Base-by-base conservation (phyloP, 2,797 vertebrate species). In the Pterois miles region DNA sequence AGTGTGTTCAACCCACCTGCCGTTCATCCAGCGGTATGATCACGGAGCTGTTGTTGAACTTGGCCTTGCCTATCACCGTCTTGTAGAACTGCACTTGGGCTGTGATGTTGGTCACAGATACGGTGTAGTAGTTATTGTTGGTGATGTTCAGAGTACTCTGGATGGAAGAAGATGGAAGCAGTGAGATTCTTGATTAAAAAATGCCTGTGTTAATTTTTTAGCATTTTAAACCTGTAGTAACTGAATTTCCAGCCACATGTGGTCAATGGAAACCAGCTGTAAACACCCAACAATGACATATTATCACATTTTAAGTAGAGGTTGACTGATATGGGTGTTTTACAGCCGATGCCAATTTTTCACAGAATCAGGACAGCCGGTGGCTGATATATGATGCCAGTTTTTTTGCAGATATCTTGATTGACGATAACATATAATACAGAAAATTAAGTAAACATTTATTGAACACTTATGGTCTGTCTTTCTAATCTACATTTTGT, bases 91-190 rank as follows among this genome's bases (percentile, higher is more conserved):
- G 97, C 79, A 98, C 97, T 84, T 98, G 97, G n/a, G 96, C 97
- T 56, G 97, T 98, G 87, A 98, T 96, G 85, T 98, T 97, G 90
- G 96, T 96, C 81, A 98, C 96, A 76, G 96, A 96, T 74, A 98
- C 95, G 34, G 97, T 94, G 48, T 98, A 98, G 87, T 97, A 98
- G 89, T 98, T 99, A 85, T 99, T 99, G 81, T 99, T 99, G 0
- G 97, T 99, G 92, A 99, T 99, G 92, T 98, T 99, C 86, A 99
- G 78, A 0, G 96, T 97, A 84, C 96, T 99, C 98, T 99, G 90
- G 6, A 56, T 33, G 65, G 54, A 38, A 34, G 89, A 90, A 90
- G n/a, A 71, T 3, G 46, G 50, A 66, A 36, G 16, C 1, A 34
- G 56, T 59, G 34, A 68, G 36, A 67, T 14, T 71, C 6, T 65